A percentile compares a stretch with the other conserved stretches of the same genome.
phyloP scores from a whole-genome alignment of 2,888 invertebrate species.

The Scelioninae gen. 1 region DNA sequence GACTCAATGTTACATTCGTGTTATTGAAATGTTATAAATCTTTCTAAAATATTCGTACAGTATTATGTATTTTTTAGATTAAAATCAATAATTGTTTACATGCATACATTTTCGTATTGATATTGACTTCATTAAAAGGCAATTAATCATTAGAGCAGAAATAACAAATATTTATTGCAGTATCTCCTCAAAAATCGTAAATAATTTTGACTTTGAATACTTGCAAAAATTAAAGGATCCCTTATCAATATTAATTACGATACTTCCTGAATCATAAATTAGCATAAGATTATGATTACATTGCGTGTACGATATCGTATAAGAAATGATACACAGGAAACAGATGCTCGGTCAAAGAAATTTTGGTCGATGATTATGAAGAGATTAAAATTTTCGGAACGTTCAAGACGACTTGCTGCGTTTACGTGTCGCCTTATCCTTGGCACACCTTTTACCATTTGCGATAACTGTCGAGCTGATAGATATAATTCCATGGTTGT shows the following conservation, averaged over 20 bases:
- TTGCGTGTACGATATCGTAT: slow-evolving; percentile 45
- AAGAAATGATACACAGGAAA: slow-evolving; percentile 65
- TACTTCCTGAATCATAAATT: slow-evolving; percentile 41
- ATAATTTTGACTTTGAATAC: neutral
- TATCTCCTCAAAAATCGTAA: neutral
- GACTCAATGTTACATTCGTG: too few relatives aligned
- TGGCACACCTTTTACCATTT: slow-evolving; percentile 58
- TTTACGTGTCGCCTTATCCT: slow-evolving; percentile 35
- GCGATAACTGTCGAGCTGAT: slow-evolving; percentile 54
- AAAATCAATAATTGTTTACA: too few relatives aligned
- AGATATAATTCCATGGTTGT: slow-evolving; percentile 37
- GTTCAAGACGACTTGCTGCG: slow-evolving; percentile 18
- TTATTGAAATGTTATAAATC: too few relatives aligned
- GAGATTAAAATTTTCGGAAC: slow-evolving; percentile 64
- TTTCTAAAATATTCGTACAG: too few relatives aligned
- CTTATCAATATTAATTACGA: slow-evolving; percentile 38
- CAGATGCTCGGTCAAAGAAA: slow-evolving; percentile 63
- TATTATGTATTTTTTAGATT: too few relatives aligned
- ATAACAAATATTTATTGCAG: neutral
- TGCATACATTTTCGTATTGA: too few relatives aligned
- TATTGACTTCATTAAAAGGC: neutral
- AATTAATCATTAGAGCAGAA: neutral
- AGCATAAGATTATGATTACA: slow-evolving; percentile 55
- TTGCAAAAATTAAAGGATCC: slow-evolving; percentile 4
- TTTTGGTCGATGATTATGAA: slow-evolving; percentile 65